Conservation (phyloP, 2,797 vertebrate genomes). For the Enteromius paludinosus region DNA sequence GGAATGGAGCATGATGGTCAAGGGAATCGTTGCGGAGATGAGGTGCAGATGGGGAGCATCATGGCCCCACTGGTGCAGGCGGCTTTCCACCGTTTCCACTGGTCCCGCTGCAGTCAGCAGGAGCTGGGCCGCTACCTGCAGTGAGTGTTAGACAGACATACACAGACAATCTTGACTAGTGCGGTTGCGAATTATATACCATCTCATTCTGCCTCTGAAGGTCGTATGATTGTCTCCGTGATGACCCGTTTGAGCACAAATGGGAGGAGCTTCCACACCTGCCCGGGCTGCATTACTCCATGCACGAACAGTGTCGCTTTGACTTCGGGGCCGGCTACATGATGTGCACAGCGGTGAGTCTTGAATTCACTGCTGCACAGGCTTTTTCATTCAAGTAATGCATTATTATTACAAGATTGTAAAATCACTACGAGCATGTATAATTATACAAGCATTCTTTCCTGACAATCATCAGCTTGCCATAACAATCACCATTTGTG, state of each 20-base stretch:
- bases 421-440: slow-evolving; percentile 59
- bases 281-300: slow-evolving; percentile 92
- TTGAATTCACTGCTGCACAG: slow-evolving; percentile 34
- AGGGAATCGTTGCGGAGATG: slow-evolving; percentile 90
- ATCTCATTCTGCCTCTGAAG: slow-evolving; percentile 67
- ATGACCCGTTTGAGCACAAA: slow-evolving; percentile 91
- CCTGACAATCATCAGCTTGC: slow-evolving; percentile 46
- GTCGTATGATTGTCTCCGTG: slow-evolving; percentile 88
- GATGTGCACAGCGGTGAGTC: slow-evolving; percentile 92
- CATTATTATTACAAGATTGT: slow-evolving; percentile 56
- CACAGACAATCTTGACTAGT: not conserved
- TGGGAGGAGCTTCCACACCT: slow-evolving; percentile 91
- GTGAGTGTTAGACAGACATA: slow-evolving; percentile 17
- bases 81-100: slow-evolving; percentile 94
- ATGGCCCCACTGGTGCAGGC: slow-evolving; percentile 98
- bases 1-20: slow-evolving; percentile 95
- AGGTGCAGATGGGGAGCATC: slow-evolving; percentile 94
- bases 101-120: slow-evolving; percentile 95
- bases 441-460: slow-evolving; percentile 39
- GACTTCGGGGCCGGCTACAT: slow-evolving; percentile 94
- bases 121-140: slow-evolving; percentile 85
- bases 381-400: slow-evolving; percentile 40
- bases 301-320: slow-evolving; percentile 96
- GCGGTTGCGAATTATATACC: not conserved
- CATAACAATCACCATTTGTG: slow-evolving; percentile 53